A percentile compares a stretch with the other conserved stretches of the same genome.
Evolutionary conservation across 1,140 invertebrate genomes (phyloP).

Genomic region (Cecropterus lyciades): DNA sequence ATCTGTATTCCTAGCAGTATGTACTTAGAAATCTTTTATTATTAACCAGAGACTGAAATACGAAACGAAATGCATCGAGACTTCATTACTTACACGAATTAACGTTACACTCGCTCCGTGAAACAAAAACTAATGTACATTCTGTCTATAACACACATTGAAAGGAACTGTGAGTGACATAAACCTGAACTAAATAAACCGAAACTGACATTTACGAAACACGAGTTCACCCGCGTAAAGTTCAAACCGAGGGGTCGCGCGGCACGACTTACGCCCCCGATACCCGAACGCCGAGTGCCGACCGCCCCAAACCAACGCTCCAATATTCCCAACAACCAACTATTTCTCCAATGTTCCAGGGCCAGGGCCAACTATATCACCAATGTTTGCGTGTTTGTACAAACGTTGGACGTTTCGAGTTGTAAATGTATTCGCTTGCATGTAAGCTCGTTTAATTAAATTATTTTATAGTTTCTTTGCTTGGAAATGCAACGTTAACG

Average conservation of each 20-base stretch:
- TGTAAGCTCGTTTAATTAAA: background rate
- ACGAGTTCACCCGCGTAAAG: slow-evolving; percentile 38
- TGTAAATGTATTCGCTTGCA: no score
- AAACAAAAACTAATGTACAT: background rate
- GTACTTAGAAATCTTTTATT: no score
- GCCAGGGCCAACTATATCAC: background rate
- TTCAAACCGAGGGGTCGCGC: slow-evolving; percentile 29
- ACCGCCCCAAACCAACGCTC: slow-evolving; percentile 14
- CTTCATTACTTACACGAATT: background rate
- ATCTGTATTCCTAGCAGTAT: no score
- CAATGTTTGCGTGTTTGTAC: background rate
- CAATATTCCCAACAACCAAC: slow-evolving; percentile 24
- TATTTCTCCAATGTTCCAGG: background rate
- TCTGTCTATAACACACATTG: background rate
- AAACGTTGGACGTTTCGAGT: no score
- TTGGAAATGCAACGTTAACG: no score
- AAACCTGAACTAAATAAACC: background rate
- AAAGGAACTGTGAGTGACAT: background rate
- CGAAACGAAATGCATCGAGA: no score
- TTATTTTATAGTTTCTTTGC: background rate
- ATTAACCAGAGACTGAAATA: no score
- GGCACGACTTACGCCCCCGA: slow-evolving; percentile 37
- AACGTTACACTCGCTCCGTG: background rate
- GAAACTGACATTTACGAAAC: slow-evolving; percentile 19
- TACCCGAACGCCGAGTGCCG: slow-evolving; percentile 32